Evolutionary conservation across 2,888 invertebrate genomes (phyloP), one percentile per base, ranked within the genome.

Genomic region (Helobdella robusta): DNA sequence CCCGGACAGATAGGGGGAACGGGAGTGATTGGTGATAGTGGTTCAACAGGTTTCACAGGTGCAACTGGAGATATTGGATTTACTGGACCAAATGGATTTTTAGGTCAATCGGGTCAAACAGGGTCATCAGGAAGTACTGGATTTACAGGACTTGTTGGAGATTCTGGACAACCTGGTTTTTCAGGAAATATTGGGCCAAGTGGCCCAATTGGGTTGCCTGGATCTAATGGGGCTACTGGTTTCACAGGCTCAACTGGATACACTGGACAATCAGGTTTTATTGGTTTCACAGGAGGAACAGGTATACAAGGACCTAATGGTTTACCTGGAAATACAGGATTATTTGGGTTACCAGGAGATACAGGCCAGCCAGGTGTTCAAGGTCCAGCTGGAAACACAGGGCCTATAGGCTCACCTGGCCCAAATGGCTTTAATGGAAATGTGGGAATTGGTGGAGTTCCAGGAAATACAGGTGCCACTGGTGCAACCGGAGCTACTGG

Each of bases 241-340:
- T 68, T 59, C 32, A 48, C 62, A 18, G 70, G 70, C 48, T 35
- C 25, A 6, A 50, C 65, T 56, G 77, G 77, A 20, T 8, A 18
- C 20, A 20, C 75, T 75, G 68, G 77, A 75, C 46, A 74, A 75
- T 61, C 70, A 74, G 36, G 77, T 75, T 25, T 67, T 70, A 62
- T 60, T 72, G 20, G 75, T 72, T 25, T 60, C 67, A 4, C 66
- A 69, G 56, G 48, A 23, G 23, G 28, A 3, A 23, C 20, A 15
- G 32, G 25, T 23, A 4, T 35, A 25, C 4, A 50, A 34, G 30
- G 63, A 34, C 0, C 11, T 15, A 6, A 50, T 34, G 54, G 63
- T 15, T 20, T 34, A 28, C 15, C 30, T 25, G 54, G 63, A 34
- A 23, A 25, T 35, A 1, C 63, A 20, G 63, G 63, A 18, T 28